phyloP scores from a whole-genome alignment of 2,888 invertebrate genomes.

The Aplocera efformata region DNA sequence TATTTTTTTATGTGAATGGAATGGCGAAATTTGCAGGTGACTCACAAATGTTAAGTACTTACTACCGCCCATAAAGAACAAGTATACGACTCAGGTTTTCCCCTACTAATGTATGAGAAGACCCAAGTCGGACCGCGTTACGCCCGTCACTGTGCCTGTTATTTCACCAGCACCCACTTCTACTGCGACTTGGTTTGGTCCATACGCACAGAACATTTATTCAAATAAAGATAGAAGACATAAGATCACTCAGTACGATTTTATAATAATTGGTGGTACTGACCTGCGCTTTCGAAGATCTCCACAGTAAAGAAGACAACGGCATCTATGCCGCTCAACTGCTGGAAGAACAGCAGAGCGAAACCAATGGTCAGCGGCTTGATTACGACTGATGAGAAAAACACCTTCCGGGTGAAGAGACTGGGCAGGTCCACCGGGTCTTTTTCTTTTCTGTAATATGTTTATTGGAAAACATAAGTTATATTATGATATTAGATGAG shows the following conservation, averaged over 20 bases:
- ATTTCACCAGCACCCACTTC: no score
- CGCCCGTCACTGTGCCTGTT: no score
- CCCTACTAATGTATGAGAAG: no score
- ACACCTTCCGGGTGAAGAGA: slow-evolving; percentile 67
- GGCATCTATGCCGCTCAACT: slow-evolving; percentile 81
- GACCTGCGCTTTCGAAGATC: slow-evolving; percentile 78
- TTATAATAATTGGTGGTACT: background rate
- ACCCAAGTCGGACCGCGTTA: no score
- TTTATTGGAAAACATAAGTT: slow-evolving; percentile 24
- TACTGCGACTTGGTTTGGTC: no score
- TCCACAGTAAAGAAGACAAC: slow-evolving; percentile 81
- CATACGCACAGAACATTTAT: no score
- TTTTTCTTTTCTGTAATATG: slow-evolving; percentile 44
- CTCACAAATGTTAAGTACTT: no score
- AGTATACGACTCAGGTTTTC: no score
- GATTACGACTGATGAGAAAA: slow-evolving; percentile 68
- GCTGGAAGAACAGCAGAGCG: slow-evolving; percentile 77
- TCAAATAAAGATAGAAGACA: no score
- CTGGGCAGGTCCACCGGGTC: slow-evolving; percentile 43
- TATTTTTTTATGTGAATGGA: background rate
- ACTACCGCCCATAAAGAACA: no score
- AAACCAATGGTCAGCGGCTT: slow-evolving; percentile 74
- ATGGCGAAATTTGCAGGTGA: background rate
- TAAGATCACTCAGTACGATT: no score
- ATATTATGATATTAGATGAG: no score